Conservation (phyloP, 2,797 vertebrate genomes). For the Hyperoplus immaculatus region DNA sequence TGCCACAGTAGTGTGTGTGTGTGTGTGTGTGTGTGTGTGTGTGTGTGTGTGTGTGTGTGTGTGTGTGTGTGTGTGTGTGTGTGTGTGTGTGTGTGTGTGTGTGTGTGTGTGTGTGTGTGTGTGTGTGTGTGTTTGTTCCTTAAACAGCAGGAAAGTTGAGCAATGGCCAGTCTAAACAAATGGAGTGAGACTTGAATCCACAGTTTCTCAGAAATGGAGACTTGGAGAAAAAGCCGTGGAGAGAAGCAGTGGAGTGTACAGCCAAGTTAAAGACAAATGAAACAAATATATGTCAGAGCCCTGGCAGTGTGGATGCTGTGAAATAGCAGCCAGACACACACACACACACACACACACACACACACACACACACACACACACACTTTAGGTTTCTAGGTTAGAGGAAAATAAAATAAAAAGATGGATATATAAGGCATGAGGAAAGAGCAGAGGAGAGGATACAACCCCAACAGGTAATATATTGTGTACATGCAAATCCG, state of each 20-base stretch:
- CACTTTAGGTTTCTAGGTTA: slow-evolving; percentile 5
- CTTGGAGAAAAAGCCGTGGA: slow-evolving; percentile 15
- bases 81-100: too few species aligned
- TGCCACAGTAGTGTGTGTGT: slow-evolving; percentile 56
- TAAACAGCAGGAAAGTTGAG: slow-evolving; percentile 66
- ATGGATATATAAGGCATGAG: slow-evolving; percentile 5
- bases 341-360: slow-evolving; percentile 31
- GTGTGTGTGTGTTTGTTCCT: slow-evolving; percentile 1
- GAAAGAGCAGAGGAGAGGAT: slow-evolving; percentile 3
- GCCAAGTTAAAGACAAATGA: slow-evolving; percentile 78
- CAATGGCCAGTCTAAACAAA: slow-evolving; percentile 72
- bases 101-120: too few species aligned
- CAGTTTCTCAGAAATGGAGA: slow-evolving; percentile 62
- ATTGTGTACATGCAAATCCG: slow-evolving; percentile 36
- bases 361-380: not conserved
- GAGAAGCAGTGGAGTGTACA: slow-evolving; percentile 41
- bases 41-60: too few species aligned
- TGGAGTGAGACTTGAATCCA: slow-evolving; percentile 55
- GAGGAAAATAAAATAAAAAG: slow-evolving; percentile 4
- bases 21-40: slow-evolving; percentile 3
- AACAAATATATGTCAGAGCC: slow-evolving; percentile 65
- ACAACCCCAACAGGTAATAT: slow-evolving; percentile 16
- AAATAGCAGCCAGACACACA: slow-evolving; percentile 54
- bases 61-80: too few species aligned
- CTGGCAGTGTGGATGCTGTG: slow-evolving; percentile 51